Conservation (phyloP, 2,113 vertebrate species). For the Camarhynchus parvulus region DNA sequence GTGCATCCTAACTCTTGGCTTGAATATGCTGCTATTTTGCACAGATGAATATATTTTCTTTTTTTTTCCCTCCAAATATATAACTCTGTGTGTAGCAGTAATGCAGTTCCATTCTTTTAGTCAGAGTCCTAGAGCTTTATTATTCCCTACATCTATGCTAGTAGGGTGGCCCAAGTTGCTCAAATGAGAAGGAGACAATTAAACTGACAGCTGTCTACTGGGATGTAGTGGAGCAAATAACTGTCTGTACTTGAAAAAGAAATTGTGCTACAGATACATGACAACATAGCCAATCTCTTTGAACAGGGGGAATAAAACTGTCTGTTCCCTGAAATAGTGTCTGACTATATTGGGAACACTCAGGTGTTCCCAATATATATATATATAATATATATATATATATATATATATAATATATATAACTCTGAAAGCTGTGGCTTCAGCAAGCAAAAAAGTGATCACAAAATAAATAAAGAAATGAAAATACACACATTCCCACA, state of each 20-base stretch:
- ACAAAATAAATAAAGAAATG: conserved; percentile 9
- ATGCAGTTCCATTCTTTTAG: not conserved
- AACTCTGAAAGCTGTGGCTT: not conserved
- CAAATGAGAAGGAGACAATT: not conserved
- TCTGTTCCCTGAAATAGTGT: not conserved
- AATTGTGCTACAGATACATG: not conserved
- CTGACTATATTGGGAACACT: not conserved
- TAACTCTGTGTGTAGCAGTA: not conserved
- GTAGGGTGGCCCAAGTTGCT: not conserved
- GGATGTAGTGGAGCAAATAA: not conserved
- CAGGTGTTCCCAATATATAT: too few species aligned
- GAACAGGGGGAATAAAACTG: not conserved
- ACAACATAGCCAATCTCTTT: not conserved
- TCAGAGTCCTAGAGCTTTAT: not conserved
- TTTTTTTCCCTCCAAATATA: not conserved
- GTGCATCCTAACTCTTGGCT: not conserved
- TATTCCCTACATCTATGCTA: not conserved
- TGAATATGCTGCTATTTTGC: not conserved
- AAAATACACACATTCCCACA: not conserved
- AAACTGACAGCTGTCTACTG: not conserved
- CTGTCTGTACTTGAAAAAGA: not conserved
- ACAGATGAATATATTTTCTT: not conserved
- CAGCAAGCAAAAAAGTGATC: not conserved
- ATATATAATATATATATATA: too few species aligned
- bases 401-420: too few species aligned